Conservation (phyloP, 2,797 vertebrate genomes). For the Etheostoma nigrum region DNA sequence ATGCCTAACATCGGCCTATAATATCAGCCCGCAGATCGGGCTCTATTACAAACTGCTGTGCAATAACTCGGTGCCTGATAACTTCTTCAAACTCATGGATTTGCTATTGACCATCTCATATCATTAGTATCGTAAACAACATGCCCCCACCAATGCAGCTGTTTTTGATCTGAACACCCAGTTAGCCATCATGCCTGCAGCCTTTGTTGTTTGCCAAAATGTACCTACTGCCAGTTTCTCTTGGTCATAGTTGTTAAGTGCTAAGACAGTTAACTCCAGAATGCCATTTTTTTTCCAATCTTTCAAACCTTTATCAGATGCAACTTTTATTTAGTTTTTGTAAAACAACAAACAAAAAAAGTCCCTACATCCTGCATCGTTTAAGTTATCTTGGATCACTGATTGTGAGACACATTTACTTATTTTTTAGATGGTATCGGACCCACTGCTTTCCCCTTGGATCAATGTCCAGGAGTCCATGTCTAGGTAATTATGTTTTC, state of each 20-base stretch:
- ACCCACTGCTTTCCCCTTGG: background rate
- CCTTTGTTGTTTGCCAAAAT: background rate
- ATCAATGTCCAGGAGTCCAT: conserved; percentile 5
- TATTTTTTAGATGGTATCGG: background rate
- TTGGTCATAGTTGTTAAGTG: background rate
- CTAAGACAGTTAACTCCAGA: background rate
- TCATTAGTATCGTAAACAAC: background rate
- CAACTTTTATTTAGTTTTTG: background rate
- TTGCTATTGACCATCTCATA: background rate
- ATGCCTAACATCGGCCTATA: no score
- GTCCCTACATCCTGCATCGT: background rate
- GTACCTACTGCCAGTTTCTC: background rate
- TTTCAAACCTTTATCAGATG: background rate
- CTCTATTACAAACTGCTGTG: conserved; percentile 8
- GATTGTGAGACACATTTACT: background rate
- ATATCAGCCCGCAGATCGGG: no score
- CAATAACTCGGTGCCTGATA: conserved; percentile 3
- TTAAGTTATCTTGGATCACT: background rate
- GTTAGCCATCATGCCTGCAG: background rate
- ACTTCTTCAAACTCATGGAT: background rate
- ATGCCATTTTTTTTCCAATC: background rate
- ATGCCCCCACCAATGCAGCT: background rate
- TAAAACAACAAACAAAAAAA: background rate
- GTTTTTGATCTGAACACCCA: background rate
- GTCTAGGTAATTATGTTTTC: background rate